phyloP scores from a whole-genome alignment of 2,113 vertebrate genomes.

The rat (Rattus norvegicus) region GRCr8 NC_086023.1:72666001-72666500 shows the following conservation, averaged over 20 bases:
- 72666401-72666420: background rate
- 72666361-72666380: background rate
- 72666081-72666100: conserved; percentile 8
- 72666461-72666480: conserved; percentile 20
- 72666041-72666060: conserved; percentile 44
- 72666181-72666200: background rate
- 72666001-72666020: background rate
- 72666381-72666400: background rate
- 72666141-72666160: conserved; percentile 58
- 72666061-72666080: conserved; percentile 62
- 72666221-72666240: background rate
- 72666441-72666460: background rate
- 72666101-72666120: conserved; percentile 1
- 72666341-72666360: background rate
- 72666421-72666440: conserved; percentile 12
- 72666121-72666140: conserved; percentile 16
- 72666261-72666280: background rate
- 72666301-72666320: background rate
- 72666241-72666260: background rate
- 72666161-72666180: background rate
- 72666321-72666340: conserved; percentile 5
- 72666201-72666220: background rate
- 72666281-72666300: conserved; percentile 24
- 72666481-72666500: conserved; percentile 47
- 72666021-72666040: conserved; percentile 3